Base-by-base conservation (phyloP, 1,140 invertebrate species). In the Anastatus disparis region DNA sequence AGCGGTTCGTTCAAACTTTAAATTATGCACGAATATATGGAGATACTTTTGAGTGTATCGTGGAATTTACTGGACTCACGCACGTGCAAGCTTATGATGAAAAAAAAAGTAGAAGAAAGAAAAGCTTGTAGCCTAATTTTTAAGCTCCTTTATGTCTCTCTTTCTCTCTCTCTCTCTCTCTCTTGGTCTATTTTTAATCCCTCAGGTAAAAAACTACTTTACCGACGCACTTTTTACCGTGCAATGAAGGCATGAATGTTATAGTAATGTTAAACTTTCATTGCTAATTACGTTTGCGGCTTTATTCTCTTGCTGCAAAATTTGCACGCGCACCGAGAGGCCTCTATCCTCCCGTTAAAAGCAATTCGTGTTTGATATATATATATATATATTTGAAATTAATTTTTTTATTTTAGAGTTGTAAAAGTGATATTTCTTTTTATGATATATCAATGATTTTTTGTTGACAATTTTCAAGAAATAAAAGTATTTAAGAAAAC, bases 11-110 rank as follows among this genome's bases (percentile, higher is more conserved):
- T 75, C 75, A 78, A 76, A 75, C 76, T 76, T 75, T 71, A 67
- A 74, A 81, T 78, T 79, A 74, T 64, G 74, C 78, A 80, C 80
- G 73, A 80, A 78, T 73, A 61, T 67, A 62, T 72, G 61, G 58
- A 76, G 73, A 73, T 71, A 66, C 69, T 72, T n/a, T 71, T 71
- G 29, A 63, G 46, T 24, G 24, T 1, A 0, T 22, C 15, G n/a
- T n/a, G n/a, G n/a, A n/a, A n/a, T n/a, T n/a, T n/a, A n/a, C n/a
- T n/a, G n/a, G n/a, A n/a, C n/a, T n/a, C n/a, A n/a, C n/a, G n/a
- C n/a, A n/a, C n/a, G n/a, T n/a, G n/a, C n/a, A n/a, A n/a, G n/a
- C n/a, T n/a, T n/a, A n/a, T n/a, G n/a, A n/a, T n/a, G n/a, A n/a
- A n/a, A n/a, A n/a, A n/a, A n/a, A n/a, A n/a, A n/a, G n/a, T n/a